Evolutionary conservation across 64 coral and sea anemone species (phyloP).

Genomic region (Pocillopora verrucosa): DNA sequence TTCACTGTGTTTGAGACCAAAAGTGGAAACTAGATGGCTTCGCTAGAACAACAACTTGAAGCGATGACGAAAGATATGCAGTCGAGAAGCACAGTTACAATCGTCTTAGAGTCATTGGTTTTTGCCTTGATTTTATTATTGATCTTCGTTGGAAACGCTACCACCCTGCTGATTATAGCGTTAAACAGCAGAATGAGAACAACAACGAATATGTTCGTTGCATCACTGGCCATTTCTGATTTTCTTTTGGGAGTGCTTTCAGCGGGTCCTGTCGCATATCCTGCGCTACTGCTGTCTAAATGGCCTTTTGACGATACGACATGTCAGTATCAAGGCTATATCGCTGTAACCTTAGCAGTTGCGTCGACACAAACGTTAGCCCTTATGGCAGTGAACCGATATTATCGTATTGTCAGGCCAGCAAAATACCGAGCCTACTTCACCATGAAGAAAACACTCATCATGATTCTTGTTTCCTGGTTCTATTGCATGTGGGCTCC

Average conservation of each 20-base stretch:
- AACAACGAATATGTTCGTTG: constrained; percentile 57
- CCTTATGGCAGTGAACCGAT: constrained; percentile 66
- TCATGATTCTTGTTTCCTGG: constrained; percentile 52
- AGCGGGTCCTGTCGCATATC: constrained; percentile 41
- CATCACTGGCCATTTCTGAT: constrained; percentile 70
- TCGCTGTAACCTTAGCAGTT: constrained; percentile 43
- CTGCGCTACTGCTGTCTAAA: constrained; percentile 8
- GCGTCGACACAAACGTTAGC: constrained; percentile 67
- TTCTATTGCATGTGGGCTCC: constrained; percentile 15
- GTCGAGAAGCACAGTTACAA: background rate
- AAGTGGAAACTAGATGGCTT: background rate
- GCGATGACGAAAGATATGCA: background rate
- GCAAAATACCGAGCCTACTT: constrained; percentile 54
- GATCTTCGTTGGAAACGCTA: constrained; percentile 27
- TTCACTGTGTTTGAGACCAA: background rate
- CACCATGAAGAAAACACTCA: constrained; percentile 24
- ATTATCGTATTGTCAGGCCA: constrained; percentile 60
- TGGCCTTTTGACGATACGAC: constrained; percentile 64
- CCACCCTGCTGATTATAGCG: constrained; percentile 27
- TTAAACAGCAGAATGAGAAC: constrained; percentile 47
- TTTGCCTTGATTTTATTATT: background rate
- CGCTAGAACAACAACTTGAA: background rate
- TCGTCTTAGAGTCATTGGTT: constrained; percentile 12
- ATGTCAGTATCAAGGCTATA: constrained; percentile 77
- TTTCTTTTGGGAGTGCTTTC: constrained; percentile 49